Conservation (phyloP, 2,797 vertebrate species). For the Ciconia nigra region DNA sequence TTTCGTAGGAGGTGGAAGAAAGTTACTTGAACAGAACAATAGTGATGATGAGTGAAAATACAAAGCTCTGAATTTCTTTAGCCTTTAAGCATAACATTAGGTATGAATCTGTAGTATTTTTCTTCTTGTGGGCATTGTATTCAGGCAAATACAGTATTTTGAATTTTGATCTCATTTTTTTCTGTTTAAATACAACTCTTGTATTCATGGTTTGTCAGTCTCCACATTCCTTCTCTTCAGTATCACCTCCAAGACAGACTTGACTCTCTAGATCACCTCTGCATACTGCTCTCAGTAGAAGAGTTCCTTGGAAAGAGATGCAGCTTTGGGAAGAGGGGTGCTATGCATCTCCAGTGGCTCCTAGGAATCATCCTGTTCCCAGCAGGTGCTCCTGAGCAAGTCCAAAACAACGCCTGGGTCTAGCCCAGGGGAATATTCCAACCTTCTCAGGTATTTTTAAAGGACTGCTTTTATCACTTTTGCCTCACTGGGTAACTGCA, state of each 20-base stretch:
- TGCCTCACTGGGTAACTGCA: neutral
- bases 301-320: neutral
- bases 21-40: neutral
- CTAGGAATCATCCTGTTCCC: neutral
- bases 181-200: neutral
- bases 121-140: neutral
- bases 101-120: neutral
- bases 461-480: neutral
- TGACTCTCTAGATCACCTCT: neutral
- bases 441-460: neutral
- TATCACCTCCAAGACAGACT: neutral
- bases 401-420: neutral
- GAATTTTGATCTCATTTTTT: neutral
- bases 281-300: neutral
- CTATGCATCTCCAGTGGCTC: neutral
- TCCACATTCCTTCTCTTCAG: neutral
- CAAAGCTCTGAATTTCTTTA: neutral
- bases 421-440: neutral
- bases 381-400: neutral
- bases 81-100: neutral
- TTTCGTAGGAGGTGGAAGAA: neutral
- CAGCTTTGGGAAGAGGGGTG: neutral
- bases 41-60: neutral
- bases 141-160: neutral
- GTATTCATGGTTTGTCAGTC: neutral